Percentiles rank a stretch among this genome's conserved stretches.
Conservation (phyloP, 2,888 invertebrate species). For the Oscheius sp. region DNA sequence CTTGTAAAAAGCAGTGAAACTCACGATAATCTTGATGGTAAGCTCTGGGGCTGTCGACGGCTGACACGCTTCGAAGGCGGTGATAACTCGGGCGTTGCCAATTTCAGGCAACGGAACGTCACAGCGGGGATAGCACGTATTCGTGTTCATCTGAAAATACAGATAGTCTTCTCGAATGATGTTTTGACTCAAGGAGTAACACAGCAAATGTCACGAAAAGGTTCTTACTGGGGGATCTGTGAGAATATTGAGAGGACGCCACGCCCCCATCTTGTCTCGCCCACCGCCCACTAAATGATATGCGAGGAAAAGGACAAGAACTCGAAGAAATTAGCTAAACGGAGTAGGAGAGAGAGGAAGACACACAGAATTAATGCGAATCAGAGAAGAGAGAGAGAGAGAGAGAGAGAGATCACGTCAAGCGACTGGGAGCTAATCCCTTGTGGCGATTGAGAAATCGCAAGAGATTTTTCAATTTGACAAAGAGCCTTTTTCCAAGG, state of each 20-base stretch:
- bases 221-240: background rate
- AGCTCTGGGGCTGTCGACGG: constrained; percentile 21
- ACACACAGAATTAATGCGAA: constrained; percentile 7
- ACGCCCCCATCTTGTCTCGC: too few species aligned
- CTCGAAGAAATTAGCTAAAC: background rate
- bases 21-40: constrained; percentile 30
- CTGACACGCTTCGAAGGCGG: constrained; percentile 34
- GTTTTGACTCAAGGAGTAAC: background rate
- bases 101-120: constrained; percentile 31
- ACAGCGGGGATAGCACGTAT: constrained; percentile 35
- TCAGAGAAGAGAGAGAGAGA: background rate
- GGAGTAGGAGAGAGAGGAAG: background rate
- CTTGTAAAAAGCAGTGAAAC: background rate
- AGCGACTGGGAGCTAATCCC: background rate
- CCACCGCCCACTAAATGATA: too few species aligned
- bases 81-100: constrained; percentile 27
- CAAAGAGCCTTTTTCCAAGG: too few species aligned
- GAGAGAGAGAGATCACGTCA: background rate
- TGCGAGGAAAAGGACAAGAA: too few species aligned
- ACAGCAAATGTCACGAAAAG: background rate
- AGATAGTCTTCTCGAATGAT: background rate
- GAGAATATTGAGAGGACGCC: too few species aligned
- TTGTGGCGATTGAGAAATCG: background rate
- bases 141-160: constrained; percentile 21
- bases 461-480: too few species aligned